Evolutionary conservation across 1,140 invertebrate species (phyloP), one percentile per base, ranked within the genome.

Genomic region (Drosophila suzukii): DNA sequence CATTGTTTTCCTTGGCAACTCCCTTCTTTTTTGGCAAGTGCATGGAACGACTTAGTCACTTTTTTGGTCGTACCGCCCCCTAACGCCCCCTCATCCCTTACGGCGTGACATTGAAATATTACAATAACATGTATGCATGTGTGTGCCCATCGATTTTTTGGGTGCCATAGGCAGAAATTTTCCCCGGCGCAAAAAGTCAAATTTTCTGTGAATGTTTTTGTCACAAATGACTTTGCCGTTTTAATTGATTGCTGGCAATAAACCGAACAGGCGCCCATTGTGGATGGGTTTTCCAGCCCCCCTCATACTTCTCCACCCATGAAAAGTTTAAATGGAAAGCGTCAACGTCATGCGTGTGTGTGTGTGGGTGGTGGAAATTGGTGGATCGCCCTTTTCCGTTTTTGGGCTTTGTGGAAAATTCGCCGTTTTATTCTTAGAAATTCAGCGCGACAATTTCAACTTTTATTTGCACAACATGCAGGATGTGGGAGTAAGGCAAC

Each of bases 221-320:
- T 85, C 82, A 85, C 82, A 85, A 85, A 85, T 85, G 82, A 85
- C 83, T 85, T 75, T 88, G 79, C 70, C 78, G 82, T 85, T 85
- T 85, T 85, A 85, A 85, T 85, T 85, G 82, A 85, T 85, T 85
- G 83, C 82, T 71, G 78, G 82, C 82, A 85, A 85, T 85, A 85
- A 85, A 88, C 82, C 79, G 83, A 85, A 88, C 61, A 73, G 83
- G 83, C 82, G 78, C 83, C 83, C 78, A 67, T 86, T 83, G 53
- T 61, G 41, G 39, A 44, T 59, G 66, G 32, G 50, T 65, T 43
- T 50, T 49, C 11, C 20, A 36, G 15, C 53, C 36, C n/a, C 58
- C 27, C 36, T 12, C 54, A 32, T 34, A 17, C 46, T 20, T 17
- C 20, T 20, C 17, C 36, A 15, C 39, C 49, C 36, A 32, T 47